Conservation (phyloP, 2,797 vertebrate genomes). For the Amazona ochrocephala region DNA sequence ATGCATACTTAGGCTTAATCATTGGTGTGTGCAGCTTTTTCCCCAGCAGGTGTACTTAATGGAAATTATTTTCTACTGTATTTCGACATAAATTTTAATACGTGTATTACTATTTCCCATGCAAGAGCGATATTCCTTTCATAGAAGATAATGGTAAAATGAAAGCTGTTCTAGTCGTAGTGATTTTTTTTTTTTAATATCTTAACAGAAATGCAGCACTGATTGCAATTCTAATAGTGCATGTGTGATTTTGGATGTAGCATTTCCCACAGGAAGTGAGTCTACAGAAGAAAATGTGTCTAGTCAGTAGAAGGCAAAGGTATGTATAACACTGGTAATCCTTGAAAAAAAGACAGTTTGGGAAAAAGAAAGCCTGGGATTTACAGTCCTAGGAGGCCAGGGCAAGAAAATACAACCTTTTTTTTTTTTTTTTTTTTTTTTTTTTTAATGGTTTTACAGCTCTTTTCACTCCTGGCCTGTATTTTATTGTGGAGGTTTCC, state of each 20-base stretch:
- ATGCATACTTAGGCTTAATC: constrained; percentile 20
- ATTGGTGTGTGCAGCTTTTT: constrained; percentile 45
- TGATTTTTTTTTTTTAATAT: background rate
- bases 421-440: constrained; percentile 5
- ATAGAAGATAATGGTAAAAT: background rate
- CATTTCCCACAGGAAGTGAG: constrained; percentile 73
- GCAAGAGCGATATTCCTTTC: constrained; percentile 49
- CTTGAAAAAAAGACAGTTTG: constrained; percentile 72
- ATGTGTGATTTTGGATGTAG: constrained; percentile 66
- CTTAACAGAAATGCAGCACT: background rate
- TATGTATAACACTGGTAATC: constrained; percentile 78
- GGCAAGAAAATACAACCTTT: constrained; percentile 52
- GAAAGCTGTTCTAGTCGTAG: constrained; percentile 15
- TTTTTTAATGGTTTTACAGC: constrained; percentile 81
- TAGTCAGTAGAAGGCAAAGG: constrained; percentile 72
- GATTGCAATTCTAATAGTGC: constrained; percentile 36
- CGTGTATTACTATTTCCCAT: constrained; percentile 1
- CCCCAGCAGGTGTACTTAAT: constrained; percentile 50
- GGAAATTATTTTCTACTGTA: constrained; percentile 49
- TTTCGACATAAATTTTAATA: constrained; percentile 26
- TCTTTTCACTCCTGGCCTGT: constrained; percentile 71
- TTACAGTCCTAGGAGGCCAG: constrained; percentile 84
- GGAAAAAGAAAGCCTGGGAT: constrained; percentile 72
- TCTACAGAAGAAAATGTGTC: constrained; percentile 68
- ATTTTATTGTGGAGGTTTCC: constrained; percentile 63